These are phyloP conservation scores for Pararge aegeria DNA, from an alignment of 1,140 invertebrate genomes.

Conservation along the genomic window DNA sequence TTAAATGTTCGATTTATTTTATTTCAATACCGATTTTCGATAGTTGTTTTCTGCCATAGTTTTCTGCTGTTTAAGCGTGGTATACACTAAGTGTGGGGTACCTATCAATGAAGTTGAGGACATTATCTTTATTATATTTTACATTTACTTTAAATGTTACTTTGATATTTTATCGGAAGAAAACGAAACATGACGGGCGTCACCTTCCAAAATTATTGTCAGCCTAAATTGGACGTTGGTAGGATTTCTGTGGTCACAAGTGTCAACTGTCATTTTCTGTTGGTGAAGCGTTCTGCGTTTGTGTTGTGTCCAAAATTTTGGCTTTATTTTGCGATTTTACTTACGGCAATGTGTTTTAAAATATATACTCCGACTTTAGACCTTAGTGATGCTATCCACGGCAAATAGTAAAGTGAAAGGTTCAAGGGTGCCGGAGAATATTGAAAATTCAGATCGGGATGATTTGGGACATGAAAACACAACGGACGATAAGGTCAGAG, in stretches of 20 bases:
- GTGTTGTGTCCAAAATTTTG: conserved; percentile 54
- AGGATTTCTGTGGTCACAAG: conserved; percentile 10
- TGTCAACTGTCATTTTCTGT: conserved; percentile 36
- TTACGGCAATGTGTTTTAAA: conserved; percentile 70
- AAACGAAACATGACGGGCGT: no score
- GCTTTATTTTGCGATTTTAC: conserved; percentile 57
- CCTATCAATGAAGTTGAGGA: no score
- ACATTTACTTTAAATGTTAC: no score
- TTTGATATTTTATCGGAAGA: no score
- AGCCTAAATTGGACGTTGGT: no score
- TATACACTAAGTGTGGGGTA: no score
- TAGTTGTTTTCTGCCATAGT: no score
- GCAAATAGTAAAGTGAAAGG: conserved; percentile 70
- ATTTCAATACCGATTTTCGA: no score
- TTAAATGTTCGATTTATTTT: no score
- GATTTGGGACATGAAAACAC: conserved; percentile 73
- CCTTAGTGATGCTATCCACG: conserved; percentile 71
- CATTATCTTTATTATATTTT: no score
- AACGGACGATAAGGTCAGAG: conserved; percentile 77
- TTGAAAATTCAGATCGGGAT: conserved; percentile 54
- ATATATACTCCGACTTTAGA: conserved; percentile 47
- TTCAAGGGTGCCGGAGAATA: conserved; percentile 53
- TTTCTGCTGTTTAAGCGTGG: no score
- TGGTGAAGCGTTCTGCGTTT: conserved; percentile 46
- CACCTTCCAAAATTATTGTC: no score